phyloP scores from a whole-genome alignment of 2,888 invertebrate species.

The Drosophila pegasa region DNA sequence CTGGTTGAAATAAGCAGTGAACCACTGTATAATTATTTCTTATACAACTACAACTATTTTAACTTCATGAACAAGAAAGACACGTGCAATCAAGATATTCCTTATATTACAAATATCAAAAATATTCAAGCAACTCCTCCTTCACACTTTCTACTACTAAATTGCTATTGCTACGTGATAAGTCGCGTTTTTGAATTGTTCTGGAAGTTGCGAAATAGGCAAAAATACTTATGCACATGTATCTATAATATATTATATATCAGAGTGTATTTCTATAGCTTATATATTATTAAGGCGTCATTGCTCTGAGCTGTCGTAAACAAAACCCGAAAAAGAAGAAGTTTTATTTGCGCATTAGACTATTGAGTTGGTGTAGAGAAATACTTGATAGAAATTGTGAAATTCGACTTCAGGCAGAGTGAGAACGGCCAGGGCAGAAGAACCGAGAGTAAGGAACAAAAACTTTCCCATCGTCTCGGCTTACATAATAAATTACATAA shows the following conservation, averaged over 20 bases:
- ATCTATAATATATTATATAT: neutral
- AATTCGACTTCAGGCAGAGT: constrained; percentile 60
- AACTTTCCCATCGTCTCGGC: constrained; percentile 71
- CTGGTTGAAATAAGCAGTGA: too few species aligned
- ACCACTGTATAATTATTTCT: too few species aligned
- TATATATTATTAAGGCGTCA: constrained; percentile 28
- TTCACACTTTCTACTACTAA: neutral
- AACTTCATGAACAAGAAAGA: too few species aligned
- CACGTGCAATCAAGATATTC: neutral
- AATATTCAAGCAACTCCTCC: neutral
- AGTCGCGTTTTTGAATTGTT: neutral
- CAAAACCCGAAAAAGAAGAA: constrained; percentile 34
- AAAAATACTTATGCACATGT: constrained; percentile 5
- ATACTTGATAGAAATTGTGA: constrained; percentile 63
- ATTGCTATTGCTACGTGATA: neutral
- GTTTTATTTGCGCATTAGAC: constrained; percentile 69
- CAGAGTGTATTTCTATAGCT: neutral
- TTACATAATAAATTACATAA: constrained; percentile 76
- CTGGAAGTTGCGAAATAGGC: constrained; percentile 25
- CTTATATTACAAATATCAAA: neutral
- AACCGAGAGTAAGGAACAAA: constrained; percentile 37
- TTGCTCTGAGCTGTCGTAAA: constrained; percentile 32
- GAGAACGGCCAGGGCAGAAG: neutral
- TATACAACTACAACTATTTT: too few species aligned
- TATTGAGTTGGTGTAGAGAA: constrained; percentile 25